Percentiles rank a stretch among this genome's conserved stretches.
Evolutionary conservation across 1,140 invertebrate genomes (phyloP).

Genomic region (Macrobrachium rosenbergii): DNA sequence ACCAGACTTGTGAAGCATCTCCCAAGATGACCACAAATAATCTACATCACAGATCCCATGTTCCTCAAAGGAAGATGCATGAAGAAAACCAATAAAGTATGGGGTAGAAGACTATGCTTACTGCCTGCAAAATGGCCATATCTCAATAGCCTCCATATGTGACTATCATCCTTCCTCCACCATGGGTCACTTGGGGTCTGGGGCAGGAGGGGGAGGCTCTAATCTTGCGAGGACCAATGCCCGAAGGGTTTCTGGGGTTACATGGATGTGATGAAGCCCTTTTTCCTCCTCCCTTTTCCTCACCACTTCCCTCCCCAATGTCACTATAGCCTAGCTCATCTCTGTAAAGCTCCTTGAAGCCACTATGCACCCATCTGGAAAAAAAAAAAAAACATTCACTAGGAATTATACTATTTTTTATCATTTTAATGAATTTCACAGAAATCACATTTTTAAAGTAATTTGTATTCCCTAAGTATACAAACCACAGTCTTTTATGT

Average conservation of each 20-base stretch:
- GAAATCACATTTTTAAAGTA: background rate
- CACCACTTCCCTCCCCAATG: slow-evolving; percentile 54
- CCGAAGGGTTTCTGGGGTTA: slow-evolving; percentile 54
- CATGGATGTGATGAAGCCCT: slow-evolving; percentile 52
- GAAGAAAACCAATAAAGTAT: too few species aligned
- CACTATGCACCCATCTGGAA: slow-evolving; percentile 88
- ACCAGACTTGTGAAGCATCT: slow-evolving; percentile 14
- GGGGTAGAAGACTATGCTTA: too few species aligned
- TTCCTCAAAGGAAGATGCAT: too few species aligned
- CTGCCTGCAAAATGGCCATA: too few species aligned
- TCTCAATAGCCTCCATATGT: background rate
- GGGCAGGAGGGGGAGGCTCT: slow-evolving; percentile 44
- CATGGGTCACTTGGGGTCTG: slow-evolving; percentile 60
- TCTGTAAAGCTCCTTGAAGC: slow-evolving; percentile 88
- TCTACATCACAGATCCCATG: too few species aligned
- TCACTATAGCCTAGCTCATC: slow-evolving; percentile 71
- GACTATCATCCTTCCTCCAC: slow-evolving; percentile 39
- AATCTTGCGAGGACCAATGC: slow-evolving; percentile 45
- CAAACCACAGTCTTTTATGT: too few species aligned
- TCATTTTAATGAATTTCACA: background rate
- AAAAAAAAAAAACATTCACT: slow-evolving; percentile 23
- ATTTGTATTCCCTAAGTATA: background rate
- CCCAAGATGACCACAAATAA: slow-evolving; percentile 3
- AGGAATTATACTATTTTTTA: background rate
- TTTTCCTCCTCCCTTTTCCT: slow-evolving; percentile 46